Conservation (phyloP, 1,140 invertebrate species). For the Drosophila nigromelanica region DNA sequence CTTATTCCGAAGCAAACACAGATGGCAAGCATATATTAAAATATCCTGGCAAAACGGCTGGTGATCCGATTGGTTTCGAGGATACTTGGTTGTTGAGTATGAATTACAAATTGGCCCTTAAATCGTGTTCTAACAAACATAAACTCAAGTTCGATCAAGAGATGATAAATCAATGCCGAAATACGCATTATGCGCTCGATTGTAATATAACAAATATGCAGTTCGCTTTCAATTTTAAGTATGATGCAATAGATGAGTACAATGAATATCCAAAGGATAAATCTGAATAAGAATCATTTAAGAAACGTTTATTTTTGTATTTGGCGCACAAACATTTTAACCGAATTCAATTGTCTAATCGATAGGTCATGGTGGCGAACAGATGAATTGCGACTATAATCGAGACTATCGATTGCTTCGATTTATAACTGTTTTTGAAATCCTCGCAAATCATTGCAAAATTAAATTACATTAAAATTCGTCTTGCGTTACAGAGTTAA, state of each 20-base stretch:
- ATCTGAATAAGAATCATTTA: no score
- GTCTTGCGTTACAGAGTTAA: background rate
- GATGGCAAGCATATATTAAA: background rate
- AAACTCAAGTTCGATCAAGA: constrained; percentile 9
- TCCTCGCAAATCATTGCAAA: no score
- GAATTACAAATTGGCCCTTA: constrained; percentile 17
- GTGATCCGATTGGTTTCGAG: background rate
- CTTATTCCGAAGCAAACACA: background rate
- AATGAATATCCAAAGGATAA: background rate
- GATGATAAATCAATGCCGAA: constrained; percentile 12
- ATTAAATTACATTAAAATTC: background rate
- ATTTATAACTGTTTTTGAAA: background rate
- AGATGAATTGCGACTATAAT: background rate
- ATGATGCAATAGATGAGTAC: constrained; percentile 2
- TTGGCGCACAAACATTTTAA: background rate
- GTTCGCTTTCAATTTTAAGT: constrained; percentile 25
- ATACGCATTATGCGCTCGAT: background rate
- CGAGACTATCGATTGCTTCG: background rate
- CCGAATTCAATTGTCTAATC: background rate
- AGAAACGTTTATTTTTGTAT: background rate
- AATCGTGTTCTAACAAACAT: constrained; percentile 12
- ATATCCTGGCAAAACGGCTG: constrained; percentile 6
- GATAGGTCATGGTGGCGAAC: background rate
- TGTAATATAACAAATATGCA: background rate
- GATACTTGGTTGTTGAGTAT: constrained; percentile 4